Conservation (phyloP, 1,140 invertebrate genomes). For the Atta texana region DNA sequence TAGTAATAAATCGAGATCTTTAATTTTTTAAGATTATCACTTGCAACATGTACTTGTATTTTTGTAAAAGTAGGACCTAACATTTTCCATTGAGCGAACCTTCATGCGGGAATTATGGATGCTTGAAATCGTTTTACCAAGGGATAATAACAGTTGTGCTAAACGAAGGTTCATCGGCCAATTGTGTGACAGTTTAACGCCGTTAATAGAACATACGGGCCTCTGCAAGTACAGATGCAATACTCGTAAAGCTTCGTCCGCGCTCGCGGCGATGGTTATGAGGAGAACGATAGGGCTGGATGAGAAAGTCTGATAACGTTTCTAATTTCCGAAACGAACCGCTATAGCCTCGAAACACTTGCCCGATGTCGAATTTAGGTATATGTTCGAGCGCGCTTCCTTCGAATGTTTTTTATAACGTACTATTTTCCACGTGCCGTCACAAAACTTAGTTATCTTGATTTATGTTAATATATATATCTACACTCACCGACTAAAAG, state of each 20-base stretch:
- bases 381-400: conserved; percentile 3
- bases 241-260: conserved; percentile 48
- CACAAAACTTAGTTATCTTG: not conserved
- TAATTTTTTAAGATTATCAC: not conserved
- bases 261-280: conserved; percentile 42
- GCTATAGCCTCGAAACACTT: conserved; percentile 51
- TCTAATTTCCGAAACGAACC: conserved; percentile 77
- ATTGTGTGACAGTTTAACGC: conserved; percentile 59
- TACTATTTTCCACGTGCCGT: not conserved
- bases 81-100: not conserved
- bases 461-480: not conserved
- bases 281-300: conserved; percentile 67
- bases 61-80: not conserved
- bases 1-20: not conserved
- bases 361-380: conserved; percentile 37
- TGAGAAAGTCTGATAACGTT: conserved; percentile 74
- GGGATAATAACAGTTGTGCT: conserved; percentile 42
- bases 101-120: not conserved
- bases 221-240: conserved; percentile 41
- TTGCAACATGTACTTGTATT: not conserved
- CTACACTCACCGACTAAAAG: too few species aligned
- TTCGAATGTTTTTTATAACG: not conserved
- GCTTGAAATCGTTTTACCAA: conserved; percentile 36
- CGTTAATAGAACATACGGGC: conserved; percentile 49
- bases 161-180: conserved; percentile 62